Evolutionary conservation across 2,797 vertebrate genomes (phyloP), one percentile per base, ranked within the genome.

Genomic region (Tokudaia muenninki): DNA sequence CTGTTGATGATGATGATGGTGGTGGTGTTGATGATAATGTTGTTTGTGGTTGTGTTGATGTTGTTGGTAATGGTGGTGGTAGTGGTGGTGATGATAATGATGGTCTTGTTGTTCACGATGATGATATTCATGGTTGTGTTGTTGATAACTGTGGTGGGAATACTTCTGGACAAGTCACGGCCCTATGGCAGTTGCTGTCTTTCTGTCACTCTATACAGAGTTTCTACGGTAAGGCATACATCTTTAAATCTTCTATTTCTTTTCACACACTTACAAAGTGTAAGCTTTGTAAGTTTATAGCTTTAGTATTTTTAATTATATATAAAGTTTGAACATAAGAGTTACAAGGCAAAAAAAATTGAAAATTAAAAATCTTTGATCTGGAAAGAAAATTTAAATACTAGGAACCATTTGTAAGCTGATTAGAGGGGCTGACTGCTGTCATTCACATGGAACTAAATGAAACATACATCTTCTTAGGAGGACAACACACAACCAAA

Each of bases 301-400:
- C n/a, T 22, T 92, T 57, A 70, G 52, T 52, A 83, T 24, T 31
- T 41, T 91, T 79, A 80, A 47, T 12, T 79, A 24, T 70, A 26
- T 77, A 29, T 47, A 77, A 77, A 47, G 24, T 47, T 47, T 47
- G 24, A 47, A 77, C 24, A 14, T 41, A 47, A 13, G 24, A 77
- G 12, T 96, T 92, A 78, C 52, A 80, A 59, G 14, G 24, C 63
- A 90, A 55, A 65, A 12, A 87, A 24, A 34, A 2, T 31, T 13
- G 7, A 59, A 59, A 59, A 59, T 72, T 34, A 79, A 81, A 74
- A 74, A 50, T 22, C 8, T 94, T 88, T 72, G n/a, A 41, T 17
- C 2, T 92, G 65, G 70, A 72, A 96, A 74, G 29, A 91, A 70
- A 96, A n/a, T 26, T n/a, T 94, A 79, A 93, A 90, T 70, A 44